Percentiles rank a stretch among this genome's conserved stretches.
These are phyloP conservation scores for Amyelois transitella DNA, from an alignment of 1,140 invertebrate genomes.

Conservation along the genomic window DNA sequence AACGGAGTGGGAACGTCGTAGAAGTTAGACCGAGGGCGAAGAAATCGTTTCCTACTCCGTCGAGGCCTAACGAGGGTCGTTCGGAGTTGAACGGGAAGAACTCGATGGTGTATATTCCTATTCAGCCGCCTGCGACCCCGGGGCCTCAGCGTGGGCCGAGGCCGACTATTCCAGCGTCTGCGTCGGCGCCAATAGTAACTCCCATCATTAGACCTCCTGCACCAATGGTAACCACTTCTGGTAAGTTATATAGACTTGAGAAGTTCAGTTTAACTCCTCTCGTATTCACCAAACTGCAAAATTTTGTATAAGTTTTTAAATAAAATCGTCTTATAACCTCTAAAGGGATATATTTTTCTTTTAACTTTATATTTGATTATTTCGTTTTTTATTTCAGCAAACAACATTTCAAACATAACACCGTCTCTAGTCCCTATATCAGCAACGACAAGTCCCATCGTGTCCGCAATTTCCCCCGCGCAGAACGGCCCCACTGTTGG, in stretches of 20 bases:
- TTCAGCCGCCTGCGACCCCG: constrained; percentile 53
- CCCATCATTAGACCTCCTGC: neutral
- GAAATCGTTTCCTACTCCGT: constrained; percentile 56
- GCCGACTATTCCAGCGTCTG: constrained; percentile 12
- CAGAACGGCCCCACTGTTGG: constrained; percentile 28
- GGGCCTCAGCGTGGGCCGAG: constrained; percentile 28
- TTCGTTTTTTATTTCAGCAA: constrained; percentile 18
- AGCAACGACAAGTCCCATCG: constrained; percentile 3
- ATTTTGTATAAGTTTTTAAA: no score
- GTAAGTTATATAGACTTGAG: constrained; percentile 18
- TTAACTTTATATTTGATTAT: no score
- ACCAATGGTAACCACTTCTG: constrained; percentile 8
- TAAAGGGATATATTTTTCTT: no score
- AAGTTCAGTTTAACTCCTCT: no score
- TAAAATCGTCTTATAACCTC: no score
- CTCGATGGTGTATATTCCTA: constrained; percentile 69
- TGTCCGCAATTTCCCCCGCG: neutral
- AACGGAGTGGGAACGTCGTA: constrained; percentile 21
- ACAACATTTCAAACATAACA: constrained; percentile 32
- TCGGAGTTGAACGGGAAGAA: constrained; percentile 61
- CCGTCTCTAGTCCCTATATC: constrained; percentile 20
- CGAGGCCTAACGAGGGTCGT: constrained; percentile 45
- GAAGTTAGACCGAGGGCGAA: constrained; percentile 42
- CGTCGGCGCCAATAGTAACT: constrained; percentile 15
- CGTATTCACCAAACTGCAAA: no score